Conservation (phyloP, 2,888 invertebrate species). For the Phania funesta region DNA sequence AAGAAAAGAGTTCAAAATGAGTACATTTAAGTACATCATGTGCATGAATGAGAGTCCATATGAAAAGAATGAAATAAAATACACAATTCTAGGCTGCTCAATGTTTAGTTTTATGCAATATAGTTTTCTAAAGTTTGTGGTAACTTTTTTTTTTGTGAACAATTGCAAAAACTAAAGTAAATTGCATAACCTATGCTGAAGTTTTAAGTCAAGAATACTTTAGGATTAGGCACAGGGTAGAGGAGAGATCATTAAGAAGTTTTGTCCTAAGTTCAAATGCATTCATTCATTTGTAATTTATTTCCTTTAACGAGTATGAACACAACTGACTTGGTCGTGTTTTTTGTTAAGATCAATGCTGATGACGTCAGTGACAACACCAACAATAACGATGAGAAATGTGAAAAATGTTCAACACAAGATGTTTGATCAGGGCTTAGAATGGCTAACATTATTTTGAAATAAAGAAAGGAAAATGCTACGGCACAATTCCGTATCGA, state of each 20-base stretch:
- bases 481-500: no score
- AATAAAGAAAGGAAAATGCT: no score
- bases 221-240: not conserved
- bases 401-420: no score
- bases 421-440: no score
- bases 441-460: no score
- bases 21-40: slow-evolving; percentile 60
- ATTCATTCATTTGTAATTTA: slow-evolving; percentile 67
- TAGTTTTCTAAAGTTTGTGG: slow-evolving; percentile 27
- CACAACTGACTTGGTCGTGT: slow-evolving; percentile 62
- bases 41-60: slow-evolving; percentile 52
- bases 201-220: not conserved
- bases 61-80: slow-evolving; percentile 25
- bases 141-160: not conserved
- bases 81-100: slow-evolving; percentile 39
- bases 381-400: slow-evolving; percentile 22
- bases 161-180: slow-evolving; percentile 13
- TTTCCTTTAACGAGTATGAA: slow-evolving; percentile 60
- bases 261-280: slow-evolving; percentile 62
- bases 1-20: slow-evolving; percentile 35
- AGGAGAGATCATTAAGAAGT: slow-evolving; percentile 41
- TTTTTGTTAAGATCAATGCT: slow-evolving; percentile 61
- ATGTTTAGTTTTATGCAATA: slow-evolving; percentile 28
- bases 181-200: slow-evolving; percentile 17
- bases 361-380: slow-evolving; percentile 8